Conservation (phyloP, 2,113 vertebrate species). For the Petaurus breviceps region DNA sequence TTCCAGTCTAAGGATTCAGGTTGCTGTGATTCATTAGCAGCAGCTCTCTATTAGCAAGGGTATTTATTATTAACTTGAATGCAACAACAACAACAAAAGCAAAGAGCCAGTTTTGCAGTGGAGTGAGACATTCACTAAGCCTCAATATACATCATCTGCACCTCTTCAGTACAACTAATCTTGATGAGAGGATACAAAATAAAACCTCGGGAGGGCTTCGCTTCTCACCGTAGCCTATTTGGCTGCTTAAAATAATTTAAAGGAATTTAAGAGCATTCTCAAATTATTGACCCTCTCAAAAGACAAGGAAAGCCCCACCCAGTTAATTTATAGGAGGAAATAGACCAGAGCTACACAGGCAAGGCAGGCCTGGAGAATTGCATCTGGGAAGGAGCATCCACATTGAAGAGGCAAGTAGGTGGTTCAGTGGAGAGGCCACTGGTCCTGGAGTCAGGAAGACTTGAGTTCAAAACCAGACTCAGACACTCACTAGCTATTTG, state of each 20-base stretch:
- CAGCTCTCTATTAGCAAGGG: not conserved
- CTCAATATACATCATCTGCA: conserved; percentile 53
- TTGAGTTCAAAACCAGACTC: not conserved
- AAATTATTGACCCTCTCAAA: conserved; percentile 23
- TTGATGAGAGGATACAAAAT: conserved; percentile 47
- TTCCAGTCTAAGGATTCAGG: not conserved
- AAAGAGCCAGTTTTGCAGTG: conserved; percentile 45
- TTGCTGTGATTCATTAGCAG: conserved; percentile 34
- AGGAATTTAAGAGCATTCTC: conserved; percentile 35
- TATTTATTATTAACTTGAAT: conserved; percentile 30
- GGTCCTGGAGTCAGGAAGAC: not conserved
- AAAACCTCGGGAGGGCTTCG: not conserved
- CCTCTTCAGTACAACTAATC: conserved; percentile 42
- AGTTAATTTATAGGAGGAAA: not conserved
- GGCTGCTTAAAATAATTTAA: conserved; percentile 65
- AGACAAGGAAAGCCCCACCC: not conserved
- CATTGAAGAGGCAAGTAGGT: not conserved
- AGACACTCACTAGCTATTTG: not conserved
- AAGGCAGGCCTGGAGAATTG: not conserved
- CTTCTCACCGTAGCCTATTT: conserved; percentile 48
- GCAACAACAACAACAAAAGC: not conserved
- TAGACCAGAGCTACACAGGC: not conserved
- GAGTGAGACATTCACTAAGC: conserved; percentile 47
- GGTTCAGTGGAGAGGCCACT: not conserved
- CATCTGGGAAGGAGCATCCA: not conserved